phyloP scores from a whole-genome alignment of 2,888 invertebrate genomes.

The Morinoia aosen region DNA sequence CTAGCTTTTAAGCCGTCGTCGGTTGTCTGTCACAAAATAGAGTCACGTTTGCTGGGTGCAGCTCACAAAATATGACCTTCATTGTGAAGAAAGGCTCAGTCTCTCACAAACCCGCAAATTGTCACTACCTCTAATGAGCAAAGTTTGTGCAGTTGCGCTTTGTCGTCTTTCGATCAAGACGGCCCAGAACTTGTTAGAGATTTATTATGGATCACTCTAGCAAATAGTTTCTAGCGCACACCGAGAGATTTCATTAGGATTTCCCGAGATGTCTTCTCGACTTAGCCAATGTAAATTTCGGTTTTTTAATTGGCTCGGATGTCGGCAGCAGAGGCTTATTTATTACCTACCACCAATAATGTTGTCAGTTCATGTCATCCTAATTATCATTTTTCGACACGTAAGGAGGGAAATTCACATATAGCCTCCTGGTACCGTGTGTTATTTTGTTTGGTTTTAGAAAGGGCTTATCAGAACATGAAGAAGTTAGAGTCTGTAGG shows the following conservation, averaged over 20 bases:
- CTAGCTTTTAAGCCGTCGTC: not conserved
- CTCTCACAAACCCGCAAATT: not conserved
- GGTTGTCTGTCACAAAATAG: not conserved
- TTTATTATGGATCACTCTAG: not conserved
- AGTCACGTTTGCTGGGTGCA: not conserved
- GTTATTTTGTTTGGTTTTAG: too few species aligned
- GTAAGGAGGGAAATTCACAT: too few species aligned
- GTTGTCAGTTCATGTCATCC: too few species aligned
- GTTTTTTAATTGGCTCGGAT: not conserved
- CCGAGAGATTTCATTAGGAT: not conserved
- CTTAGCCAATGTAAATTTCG: not conserved
- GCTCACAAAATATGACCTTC: not conserved
- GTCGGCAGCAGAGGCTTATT: not conserved
- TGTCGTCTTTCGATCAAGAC: not conserved
- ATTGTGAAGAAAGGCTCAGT: not conserved
- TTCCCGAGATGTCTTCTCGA: not conserved
- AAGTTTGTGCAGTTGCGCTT: not conserved
- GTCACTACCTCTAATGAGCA: not conserved
- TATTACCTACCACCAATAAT: not conserved
- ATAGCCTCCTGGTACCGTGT: too few species aligned
- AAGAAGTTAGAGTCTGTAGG: too few species aligned
- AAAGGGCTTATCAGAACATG: too few species aligned
- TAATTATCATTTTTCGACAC: too few species aligned
- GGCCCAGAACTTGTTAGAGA: not conserved
- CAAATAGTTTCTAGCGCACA: not conserved